These are phyloP conservation scores for Salminus brasiliensis DNA, from an alignment of 2,113 vertebrate genomes.

Conservation along the genomic window DNA sequence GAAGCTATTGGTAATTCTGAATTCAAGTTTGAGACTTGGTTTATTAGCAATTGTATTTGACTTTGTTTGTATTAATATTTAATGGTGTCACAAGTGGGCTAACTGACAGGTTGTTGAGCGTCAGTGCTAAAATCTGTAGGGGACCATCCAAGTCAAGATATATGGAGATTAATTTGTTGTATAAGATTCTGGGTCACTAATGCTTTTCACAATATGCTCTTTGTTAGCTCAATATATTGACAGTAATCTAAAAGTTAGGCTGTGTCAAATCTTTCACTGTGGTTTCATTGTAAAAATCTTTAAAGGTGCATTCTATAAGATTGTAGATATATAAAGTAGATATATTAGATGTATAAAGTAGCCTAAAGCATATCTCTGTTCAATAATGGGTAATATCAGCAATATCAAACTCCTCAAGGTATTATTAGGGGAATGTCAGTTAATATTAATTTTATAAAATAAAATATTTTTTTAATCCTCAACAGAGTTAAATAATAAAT, in stretches of 20 bases:
- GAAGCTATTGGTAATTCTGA: background rate
- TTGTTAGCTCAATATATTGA: background rate
- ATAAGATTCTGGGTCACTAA: slow-evolving; percentile 21
- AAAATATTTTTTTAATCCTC: too few relatives aligned
- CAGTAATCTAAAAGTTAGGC: background rate
- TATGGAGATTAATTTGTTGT: slow-evolving; percentile 33
- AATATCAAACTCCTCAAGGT: too few relatives aligned
- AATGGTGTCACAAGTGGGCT: background rate
- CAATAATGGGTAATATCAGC: background rate
- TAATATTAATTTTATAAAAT: too few relatives aligned
- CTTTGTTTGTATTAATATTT: slow-evolving; percentile 38
- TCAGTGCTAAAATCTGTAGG: slow-evolving; percentile 44
- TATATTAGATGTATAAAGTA: background rate
- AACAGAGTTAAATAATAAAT: too few relatives aligned
- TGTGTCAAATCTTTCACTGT: too few relatives aligned
- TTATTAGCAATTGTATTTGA: background rate
- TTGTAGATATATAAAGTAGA: too few relatives aligned
- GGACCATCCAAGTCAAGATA: slow-evolving; percentile 40
- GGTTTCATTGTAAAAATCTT: too few relatives aligned
- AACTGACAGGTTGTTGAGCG: slow-evolving; percentile 39
- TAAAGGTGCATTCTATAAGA: slow-evolving; percentile 7
- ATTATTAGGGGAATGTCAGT: too few relatives aligned
- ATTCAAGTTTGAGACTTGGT: background rate
- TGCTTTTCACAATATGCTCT: background rate
- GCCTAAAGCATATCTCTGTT: background rate